Percentiles rank a stretch among this genome's conserved stretches.
phyloP scores from a whole-genome alignment of 2,888 invertebrate species.

The Camponotus fellah region DNA sequence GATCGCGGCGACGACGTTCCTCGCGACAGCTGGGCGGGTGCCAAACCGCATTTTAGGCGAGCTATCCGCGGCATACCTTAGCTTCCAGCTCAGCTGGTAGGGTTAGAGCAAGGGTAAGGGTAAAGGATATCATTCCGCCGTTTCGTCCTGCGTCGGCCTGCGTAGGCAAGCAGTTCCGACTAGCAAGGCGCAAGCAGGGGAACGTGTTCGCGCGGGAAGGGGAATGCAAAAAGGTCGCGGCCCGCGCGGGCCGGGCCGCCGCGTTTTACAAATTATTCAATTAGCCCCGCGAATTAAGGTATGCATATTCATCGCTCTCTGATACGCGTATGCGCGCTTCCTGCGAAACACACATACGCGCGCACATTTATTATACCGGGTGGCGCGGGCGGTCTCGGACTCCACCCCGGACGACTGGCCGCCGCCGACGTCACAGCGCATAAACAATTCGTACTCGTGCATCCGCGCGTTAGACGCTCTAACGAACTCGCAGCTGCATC shows the following conservation, averaged over 20 bases:
- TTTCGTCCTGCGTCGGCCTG: constrained; percentile 52
- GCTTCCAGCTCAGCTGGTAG: constrained; percentile 44
- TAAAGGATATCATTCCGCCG: constrained; percentile 74
- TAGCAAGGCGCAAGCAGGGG: constrained; percentile 6
- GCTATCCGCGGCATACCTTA: constrained; percentile 77
- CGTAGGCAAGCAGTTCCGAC: constrained; percentile 37
- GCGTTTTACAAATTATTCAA: constrained; percentile 86
- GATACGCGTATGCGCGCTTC: constrained; percentile 79
- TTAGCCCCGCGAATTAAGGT: constrained; percentile 86
- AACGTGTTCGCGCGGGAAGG: constrained; percentile 50
- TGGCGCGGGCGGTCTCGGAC: constrained; percentile 53
- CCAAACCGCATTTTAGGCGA: constrained; percentile 78
- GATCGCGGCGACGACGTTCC: constrained; percentile 50
- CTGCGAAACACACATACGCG: constrained; percentile 52
- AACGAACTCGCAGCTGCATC: constrained; percentile 82
- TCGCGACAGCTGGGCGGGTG: constrained; percentile 66
- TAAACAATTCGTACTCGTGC: constrained; percentile 83
- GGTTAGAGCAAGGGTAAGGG: constrained; percentile 1
- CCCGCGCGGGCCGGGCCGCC: constrained; percentile 69
- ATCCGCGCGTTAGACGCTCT: constrained; percentile 82
- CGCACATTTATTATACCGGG: constrained; percentile 22
- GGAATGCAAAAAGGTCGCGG: constrained; percentile 81
- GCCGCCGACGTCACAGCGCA: constrained; percentile 69
- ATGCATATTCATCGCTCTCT: constrained; percentile 85
- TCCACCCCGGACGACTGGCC: constrained; percentile 71